Evolutionary conservation across 2,888 invertebrate genomes (phyloP), one percentile per base, ranked within the genome.

Genomic region (Ochropleura leucogaster): DNA sequence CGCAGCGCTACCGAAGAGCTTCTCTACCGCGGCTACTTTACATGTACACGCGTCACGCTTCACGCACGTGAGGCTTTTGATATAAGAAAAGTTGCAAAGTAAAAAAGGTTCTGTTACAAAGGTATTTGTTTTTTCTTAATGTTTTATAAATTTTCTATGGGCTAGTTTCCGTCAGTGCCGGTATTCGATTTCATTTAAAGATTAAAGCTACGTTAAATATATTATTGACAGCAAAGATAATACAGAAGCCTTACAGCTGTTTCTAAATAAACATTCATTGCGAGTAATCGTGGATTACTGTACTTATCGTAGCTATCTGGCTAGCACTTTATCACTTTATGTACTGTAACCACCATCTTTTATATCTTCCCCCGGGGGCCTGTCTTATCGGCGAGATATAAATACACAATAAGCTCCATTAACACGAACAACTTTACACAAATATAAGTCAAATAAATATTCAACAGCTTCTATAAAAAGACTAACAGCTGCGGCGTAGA

Each of bases 1-100:
- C 84, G 80, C 85, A 84, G 82, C 74, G 85, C 88, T 85, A 86
- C 85, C 84, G 85, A 82, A 60, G 82, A 84, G 82, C 76, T 86
- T 72, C 79, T 81, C 77, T 79, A 68, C 70, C 69, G 74, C 69
- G 60, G 73, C 74, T 79, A 64, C 82, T 77, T 87, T 80, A 69
- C 68, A 77, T 79, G 57, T 83, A 85, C 68, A 79, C 55, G 9
- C 60, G n/a, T 69, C 30, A 71, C 82, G 72, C 67, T 63, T 9
- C 16, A 80, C 62, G 63, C 42, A 71, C 42, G 86, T 82, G 87
- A 67, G 42, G n/a, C 68, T 57, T 85, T 85, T 76, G 10, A 57
- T 20, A 59, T 55, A 9, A 7, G 3, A 16, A 18, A 49, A 72
- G 6, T 3, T 20, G n/a, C 10, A 66, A 16, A 55, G 14, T 40